Percentiles rank a stretch among this genome's conserved stretches.
Conservation (phyloP, 2,797 vertebrate genomes). For the Octomys mimax region DNA sequence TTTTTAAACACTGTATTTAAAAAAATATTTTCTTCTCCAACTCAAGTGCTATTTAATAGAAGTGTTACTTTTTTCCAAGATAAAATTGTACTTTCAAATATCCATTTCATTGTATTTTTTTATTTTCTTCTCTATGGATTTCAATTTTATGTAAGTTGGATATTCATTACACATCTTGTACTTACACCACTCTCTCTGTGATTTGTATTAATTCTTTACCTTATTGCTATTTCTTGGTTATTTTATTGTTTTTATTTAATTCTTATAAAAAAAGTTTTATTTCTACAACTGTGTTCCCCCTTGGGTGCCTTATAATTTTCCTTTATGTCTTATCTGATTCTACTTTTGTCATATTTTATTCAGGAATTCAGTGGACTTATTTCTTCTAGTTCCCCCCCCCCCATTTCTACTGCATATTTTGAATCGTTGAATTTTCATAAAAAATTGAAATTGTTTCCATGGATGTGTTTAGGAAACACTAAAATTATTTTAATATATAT, state of each 20-base stretch:
- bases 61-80: neutral
- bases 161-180: neutral
- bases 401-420: neutral
- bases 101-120: neutral
- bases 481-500: neutral
- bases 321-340: neutral
- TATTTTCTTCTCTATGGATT: neutral
- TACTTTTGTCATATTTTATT: neutral
- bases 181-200: neutral
- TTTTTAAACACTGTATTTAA: neutral
- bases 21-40: neutral
- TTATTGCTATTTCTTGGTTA: neutral
- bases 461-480: neutral
- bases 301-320: neutral
- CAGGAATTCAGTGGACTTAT: neutral
- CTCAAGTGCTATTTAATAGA: neutral
- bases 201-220: neutral
- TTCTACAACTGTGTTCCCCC: neutral
- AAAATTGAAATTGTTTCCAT: neutral
- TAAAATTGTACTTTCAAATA: neutral
- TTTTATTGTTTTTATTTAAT: conserved; percentile 49
- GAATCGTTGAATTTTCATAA: neutral
- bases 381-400: neutral
- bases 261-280: neutral
- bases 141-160: neutral